Evolutionary conservation across 2,888 invertebrate genomes (phyloP).

Genomic region (Diadromus collaris): DNA sequence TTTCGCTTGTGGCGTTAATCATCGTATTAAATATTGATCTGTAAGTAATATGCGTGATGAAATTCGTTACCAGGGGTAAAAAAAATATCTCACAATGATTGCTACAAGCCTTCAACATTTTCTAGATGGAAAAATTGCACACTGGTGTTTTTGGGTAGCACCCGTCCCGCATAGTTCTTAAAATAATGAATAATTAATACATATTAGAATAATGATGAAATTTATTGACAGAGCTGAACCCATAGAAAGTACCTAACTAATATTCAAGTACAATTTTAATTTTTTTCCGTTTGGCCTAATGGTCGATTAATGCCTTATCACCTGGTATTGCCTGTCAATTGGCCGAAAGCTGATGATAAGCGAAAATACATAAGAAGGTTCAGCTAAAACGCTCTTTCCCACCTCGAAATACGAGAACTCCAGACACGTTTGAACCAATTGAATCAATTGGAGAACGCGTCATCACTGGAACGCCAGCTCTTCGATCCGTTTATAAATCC

Average conservation of each 20-base stretch:
- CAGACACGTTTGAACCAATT: background rate
- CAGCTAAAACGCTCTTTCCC: background rate
- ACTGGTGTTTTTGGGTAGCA: too few relatives aligned
- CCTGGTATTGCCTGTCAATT: background rate
- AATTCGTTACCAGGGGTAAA: background rate
- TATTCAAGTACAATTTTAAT: background rate
- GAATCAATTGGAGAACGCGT: slow-evolving; percentile 63
- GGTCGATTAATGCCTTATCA: background rate
- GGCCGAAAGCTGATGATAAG: background rate
- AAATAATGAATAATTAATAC: background rate
- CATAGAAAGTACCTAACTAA: background rate
- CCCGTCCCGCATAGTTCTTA: background rate
- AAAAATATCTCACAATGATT: background rate
- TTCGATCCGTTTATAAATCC: slow-evolving; percentile 57
- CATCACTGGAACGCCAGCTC: slow-evolving; percentile 68
- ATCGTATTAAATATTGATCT: background rate
- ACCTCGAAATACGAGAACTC: background rate
- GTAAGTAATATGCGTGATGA: background rate
- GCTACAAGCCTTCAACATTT: too few relatives aligned
- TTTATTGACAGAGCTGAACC: slow-evolving; percentile 18
- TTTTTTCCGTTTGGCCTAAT: background rate
- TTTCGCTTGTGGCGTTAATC: background rate
- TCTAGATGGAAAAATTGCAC: background rate
- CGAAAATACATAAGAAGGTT: background rate
- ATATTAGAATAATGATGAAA: background rate